These are phyloP conservation scores for Phyllostomus hastatus DNA, from an alignment of 2,113 vertebrate genomes.

Conservation along the genomic window DNA sequence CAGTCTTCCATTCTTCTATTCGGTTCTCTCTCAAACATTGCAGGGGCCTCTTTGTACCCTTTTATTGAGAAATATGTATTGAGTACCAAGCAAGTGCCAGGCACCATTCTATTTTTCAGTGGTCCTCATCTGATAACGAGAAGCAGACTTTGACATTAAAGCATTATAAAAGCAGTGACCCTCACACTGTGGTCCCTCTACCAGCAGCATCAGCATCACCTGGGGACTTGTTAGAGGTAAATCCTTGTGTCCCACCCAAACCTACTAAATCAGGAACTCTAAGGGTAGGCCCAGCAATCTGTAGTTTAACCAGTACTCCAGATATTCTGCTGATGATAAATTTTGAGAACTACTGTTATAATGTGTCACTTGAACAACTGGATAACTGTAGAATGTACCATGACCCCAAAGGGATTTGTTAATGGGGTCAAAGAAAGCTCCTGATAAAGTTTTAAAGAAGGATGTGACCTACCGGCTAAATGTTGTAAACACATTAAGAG, in stretches of 20 bases:
- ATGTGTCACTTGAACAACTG: background rate
- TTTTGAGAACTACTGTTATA: background rate
- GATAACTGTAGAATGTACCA: background rate
- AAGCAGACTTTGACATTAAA: background rate
- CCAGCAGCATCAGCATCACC: background rate
- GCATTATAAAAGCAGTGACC: background rate
- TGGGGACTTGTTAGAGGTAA: background rate
- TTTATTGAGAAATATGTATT: background rate
- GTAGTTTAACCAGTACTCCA: background rate
- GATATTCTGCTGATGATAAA: background rate
- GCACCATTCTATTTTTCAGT: background rate
- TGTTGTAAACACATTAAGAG: background rate
- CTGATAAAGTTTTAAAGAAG: background rate
- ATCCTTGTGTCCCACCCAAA: background rate
- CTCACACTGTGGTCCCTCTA: background rate
- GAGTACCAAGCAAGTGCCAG: background rate
- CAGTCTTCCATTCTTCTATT: background rate
- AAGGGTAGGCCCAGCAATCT: background rate
- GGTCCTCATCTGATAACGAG: background rate
- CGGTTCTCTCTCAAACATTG: background rate
- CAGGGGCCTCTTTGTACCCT: background rate
- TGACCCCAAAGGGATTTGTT: background rate
- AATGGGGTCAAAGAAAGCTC: background rate
- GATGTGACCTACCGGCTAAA: background rate
- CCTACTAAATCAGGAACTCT: background rate